These are phyloP conservation scores for Cirrhinus molitorella DNA, from an alignment of 2,797 vertebrate genomes.

Conservation along the genomic window DNA sequence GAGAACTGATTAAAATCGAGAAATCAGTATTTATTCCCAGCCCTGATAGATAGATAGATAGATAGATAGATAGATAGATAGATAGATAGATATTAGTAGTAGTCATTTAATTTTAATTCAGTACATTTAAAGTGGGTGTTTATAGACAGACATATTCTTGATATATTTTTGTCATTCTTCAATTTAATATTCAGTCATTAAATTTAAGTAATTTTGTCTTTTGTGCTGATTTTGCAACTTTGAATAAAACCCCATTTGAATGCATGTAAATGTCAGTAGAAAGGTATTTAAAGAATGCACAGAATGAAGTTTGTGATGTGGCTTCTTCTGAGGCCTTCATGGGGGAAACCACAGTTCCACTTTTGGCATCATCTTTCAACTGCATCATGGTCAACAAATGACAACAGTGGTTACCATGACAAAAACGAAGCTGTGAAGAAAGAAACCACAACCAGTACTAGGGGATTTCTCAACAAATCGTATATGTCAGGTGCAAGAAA, in stretches of 20 bases:
- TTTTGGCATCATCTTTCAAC: slow-evolving; percentile 29
- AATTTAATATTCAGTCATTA: too few relatives aligned
- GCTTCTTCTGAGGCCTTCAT: neutral
- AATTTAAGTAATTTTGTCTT: neutral
- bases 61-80: too few relatives aligned
- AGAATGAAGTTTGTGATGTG: neutral
- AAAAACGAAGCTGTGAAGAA: neutral
- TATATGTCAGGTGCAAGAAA: slow-evolving; percentile 4
- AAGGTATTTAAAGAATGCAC: neutral
- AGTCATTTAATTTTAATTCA: too few relatives aligned
- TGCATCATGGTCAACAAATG: neutral
- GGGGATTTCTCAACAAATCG: neutral
- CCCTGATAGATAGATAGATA: too few relatives aligned
- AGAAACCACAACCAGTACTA: neutral
- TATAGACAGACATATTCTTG: too few relatives aligned
- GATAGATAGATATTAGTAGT: too few relatives aligned
- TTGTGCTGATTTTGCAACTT: neutral
- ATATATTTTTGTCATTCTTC: too few relatives aligned
- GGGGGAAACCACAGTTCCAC: neutral
- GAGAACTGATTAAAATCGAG: too few relatives aligned
- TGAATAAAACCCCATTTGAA: neutral
- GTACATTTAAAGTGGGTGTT: too few relatives aligned
- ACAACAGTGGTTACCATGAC: slow-evolving; percentile 18
- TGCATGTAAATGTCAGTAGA: neutral
- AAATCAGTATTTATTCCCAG: too few relatives aligned